Percentiles rank a stretch among this genome's conserved stretches.
These are phyloP conservation scores for Malurus elegans DNA, from an alignment of 2,113 vertebrate genomes.

Conservation along the genomic window DNA sequence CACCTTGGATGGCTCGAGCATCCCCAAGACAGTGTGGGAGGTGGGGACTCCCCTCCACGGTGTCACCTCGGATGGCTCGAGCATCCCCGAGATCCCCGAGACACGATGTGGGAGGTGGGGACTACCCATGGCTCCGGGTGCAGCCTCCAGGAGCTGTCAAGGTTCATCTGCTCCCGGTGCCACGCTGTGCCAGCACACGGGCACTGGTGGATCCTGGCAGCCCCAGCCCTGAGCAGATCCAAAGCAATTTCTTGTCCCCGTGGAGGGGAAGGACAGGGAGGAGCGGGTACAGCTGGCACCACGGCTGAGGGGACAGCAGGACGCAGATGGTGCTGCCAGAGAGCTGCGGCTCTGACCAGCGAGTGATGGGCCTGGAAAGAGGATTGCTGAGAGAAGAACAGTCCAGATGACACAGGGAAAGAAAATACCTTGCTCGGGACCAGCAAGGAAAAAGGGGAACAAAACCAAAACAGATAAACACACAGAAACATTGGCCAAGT, in stretches of 20 bases:
- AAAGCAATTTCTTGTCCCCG: background rate
- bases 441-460: background rate
- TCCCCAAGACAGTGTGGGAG: no score
- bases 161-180: background rate
- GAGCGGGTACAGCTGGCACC: background rate
- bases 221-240: background rate
- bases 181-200: background rate
- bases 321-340: background rate
- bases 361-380: background rate
- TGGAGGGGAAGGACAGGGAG: background rate
- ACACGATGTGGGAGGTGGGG: background rate
- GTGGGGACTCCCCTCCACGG: background rate
- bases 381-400: background rate
- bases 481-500: background rate
- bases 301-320: fast-evolving
- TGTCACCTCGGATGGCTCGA: background rate
- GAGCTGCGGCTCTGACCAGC: fast-evolving
- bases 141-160: fast-evolving
- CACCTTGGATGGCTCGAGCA: background rate
- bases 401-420: background rate
- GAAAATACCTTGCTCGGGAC: background rate
- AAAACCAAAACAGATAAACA: fast-evolving
- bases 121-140: background rate
- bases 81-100: fast-evolving
- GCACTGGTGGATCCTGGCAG: background rate